phyloP scores from a whole-genome alignment of 2,888 invertebrate species.

The Sepioteuthis lessoniana region DNA sequence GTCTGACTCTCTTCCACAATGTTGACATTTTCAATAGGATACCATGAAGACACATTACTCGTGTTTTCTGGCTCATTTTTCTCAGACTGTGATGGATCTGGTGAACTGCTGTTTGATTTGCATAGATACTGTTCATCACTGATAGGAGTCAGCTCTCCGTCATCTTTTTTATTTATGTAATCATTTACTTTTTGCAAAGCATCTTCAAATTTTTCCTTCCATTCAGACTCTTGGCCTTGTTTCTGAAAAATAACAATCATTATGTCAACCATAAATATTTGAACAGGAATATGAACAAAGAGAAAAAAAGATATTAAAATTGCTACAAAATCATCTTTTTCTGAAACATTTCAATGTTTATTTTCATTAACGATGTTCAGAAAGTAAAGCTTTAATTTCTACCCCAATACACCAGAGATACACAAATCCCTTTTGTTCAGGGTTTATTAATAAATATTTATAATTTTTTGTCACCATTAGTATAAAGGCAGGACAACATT shows the following conservation, averaged over 20 bases:
- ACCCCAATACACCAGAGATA: too few species aligned
- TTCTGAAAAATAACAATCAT: conserved; percentile 26
- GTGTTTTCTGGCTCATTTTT: conserved; percentile 40
- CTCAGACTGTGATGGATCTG: neutral
- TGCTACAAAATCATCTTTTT: too few species aligned
- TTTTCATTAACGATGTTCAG: too few species aligned
- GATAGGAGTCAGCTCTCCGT: neutral
- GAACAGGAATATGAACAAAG: too few species aligned
- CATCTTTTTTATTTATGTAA: conserved; percentile 24
- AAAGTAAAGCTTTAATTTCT: too few species aligned
- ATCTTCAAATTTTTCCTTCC: conserved; percentile 36
- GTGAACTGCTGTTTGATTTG: conserved; percentile 39
- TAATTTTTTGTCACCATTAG: too few species aligned
- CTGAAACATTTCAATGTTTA: too few species aligned
- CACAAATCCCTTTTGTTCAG: too few species aligned
- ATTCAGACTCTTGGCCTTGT: conserved; percentile 35
- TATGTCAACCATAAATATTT: too few species aligned
- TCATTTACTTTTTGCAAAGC: conserved; percentile 45
- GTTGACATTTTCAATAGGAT: conserved; percentile 38
- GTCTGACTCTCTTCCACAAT: conserved; percentile 44
- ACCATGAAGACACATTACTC: neutral
- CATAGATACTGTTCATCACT: conserved; percentile 36
- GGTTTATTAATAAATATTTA: too few species aligned
- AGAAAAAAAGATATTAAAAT: too few species aligned
- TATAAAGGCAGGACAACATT: too few species aligned